Base-by-base conservation (phyloP, 2,888 invertebrate species). In the Mythimna pallens region DNA sequence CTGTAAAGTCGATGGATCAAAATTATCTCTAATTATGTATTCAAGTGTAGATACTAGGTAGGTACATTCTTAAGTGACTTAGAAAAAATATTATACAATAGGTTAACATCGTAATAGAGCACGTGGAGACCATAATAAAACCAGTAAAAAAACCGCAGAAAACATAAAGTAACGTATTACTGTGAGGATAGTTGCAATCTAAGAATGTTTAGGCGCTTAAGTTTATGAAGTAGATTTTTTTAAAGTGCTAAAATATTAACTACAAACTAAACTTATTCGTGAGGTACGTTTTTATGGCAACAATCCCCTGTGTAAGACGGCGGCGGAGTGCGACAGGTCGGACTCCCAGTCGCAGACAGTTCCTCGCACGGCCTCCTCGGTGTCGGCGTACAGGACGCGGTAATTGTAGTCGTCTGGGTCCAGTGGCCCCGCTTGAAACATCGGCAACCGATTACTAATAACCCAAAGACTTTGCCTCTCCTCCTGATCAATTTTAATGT, bases 401-500 rank as follows among this genome's bases (percentile, higher is more conserved):
- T 98, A 98, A 92, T 98, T 98, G 47, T 97, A 96, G 65, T 97
- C 97, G 54, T 97, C 93, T 25, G 93, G 94, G 85, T 98, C 96
- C 64, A 98, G 92, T 10, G 96, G 94, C 0, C 96, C 97, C 66
- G 97, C 98, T 66, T 98, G 96, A 91, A 97, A 98, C 92, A 97
- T 97, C 1, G 98, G 98, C 76, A 98, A 91, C 36, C 97, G 96
- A 91, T 98, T 98, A 4, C 98, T 97, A 83, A 98, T 96, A 6
- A 98, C 96, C 98, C 98, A 98, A 12, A 98, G 95, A 70, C 96
- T 97, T 87, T 98, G 97, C 57, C 96, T 95, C 14, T 93, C 87
- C 55, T 97, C 98, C 74, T 97, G 97, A 87, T 98, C 98, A 14
- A 98, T 96, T 92, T 98, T 98, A 59, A 98, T 92, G 89, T 98